Evolutionary conservation across 2,113 vertebrate species (phyloP), one percentile per base, ranked within the genome.

Genomic region (Puffinus mauretanicus): DNA sequence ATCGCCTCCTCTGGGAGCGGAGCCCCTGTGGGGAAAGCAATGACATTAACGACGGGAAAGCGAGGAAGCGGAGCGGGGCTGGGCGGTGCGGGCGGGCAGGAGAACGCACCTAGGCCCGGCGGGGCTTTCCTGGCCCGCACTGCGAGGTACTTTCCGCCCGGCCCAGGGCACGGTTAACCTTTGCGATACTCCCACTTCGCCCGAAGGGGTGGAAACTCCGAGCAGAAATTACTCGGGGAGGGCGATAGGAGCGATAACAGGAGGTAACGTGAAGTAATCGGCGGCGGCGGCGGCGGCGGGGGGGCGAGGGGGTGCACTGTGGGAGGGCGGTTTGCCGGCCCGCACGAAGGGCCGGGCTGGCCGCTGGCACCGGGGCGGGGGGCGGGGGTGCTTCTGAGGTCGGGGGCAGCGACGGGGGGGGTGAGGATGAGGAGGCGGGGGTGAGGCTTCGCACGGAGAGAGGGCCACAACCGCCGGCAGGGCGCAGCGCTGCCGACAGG

Each of bases 111-210:
- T 96, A 93, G 52, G 64, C 73, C 42, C 70, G 9, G 52, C 57
- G 97, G 97, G 97, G 93, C 42, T 97, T 97, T 97, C 96, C 97
- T 51, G 62, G 36, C 38, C 60, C n/a, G 55, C 79, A 13, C 34
- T 8, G 65, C 29, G 42, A 72, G 95, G 96, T 96, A 94, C 94
- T 97, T 97, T 97, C 97, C 97, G 46, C 78, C 72, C 44, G 70
- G 76, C 82, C 52, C 36, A 10, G 71, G 46, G n/a, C 70, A 61
- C 20, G 18, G 58, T 85, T 96, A 96, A 96, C 92, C 93, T 97
- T 97, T 97, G 81, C 51, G 30, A 81, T 81, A 71, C 87, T 82
- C 61, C 73, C 82, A 84, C 94, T 96, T 67, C n/a, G 55, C 87
- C 71, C 58, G 6, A 19, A 55, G 81, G 42, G 73, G 42, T 62